phyloP scores from a whole-genome alignment of 1,140 invertebrate genomes.

The Calliopsis andreniformis region DNA sequence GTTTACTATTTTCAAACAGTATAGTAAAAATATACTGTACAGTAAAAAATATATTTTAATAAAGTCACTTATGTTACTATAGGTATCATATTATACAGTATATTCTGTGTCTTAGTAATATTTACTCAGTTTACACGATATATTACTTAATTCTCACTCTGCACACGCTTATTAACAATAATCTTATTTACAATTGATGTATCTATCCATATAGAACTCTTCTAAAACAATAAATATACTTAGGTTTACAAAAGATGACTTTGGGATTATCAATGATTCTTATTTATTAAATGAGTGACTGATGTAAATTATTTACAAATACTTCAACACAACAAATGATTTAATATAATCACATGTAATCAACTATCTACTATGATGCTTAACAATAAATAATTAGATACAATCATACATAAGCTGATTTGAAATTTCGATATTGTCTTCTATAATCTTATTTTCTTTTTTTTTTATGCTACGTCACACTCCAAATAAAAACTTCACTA shows the following conservation, averaged over 20 bases:
- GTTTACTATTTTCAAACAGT: neutral
- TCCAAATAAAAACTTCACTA: slow-evolving; percentile 42
- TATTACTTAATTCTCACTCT: slow-evolving; percentile 43
- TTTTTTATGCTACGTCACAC: slow-evolving; percentile 50
- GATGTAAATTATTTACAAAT: slow-evolving; percentile 69
- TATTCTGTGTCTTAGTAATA: slow-evolving; percentile 45
- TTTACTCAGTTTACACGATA: slow-evolving; percentile 59
- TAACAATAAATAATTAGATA: slow-evolving; percentile 68
- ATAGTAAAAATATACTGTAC: too few species aligned
- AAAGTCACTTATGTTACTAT: slow-evolving; percentile 37
- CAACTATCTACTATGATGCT: slow-evolving; percentile 56
- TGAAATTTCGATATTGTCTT: slow-evolving; percentile 55
- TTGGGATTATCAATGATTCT: slow-evolving; percentile 67
- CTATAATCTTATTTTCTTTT: slow-evolving; percentile 43
- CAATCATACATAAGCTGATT: slow-evolving; percentile 56
- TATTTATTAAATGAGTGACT: slow-evolving; percentile 70
- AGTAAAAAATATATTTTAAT: slow-evolving; percentile 57
- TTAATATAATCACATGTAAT: slow-evolving; percentile 67
- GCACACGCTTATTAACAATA: slow-evolving; percentile 53
- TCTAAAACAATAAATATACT: slow-evolving; percentile 53
- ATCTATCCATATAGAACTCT: slow-evolving; percentile 26
- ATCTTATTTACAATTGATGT: slow-evolving; percentile 54
- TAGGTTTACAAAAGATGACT: slow-evolving; percentile 66
- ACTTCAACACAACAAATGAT: slow-evolving; percentile 65
- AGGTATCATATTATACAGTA: slow-evolving; percentile 54